Evolutionary conservation across 2,113 vertebrate genomes (phyloP).

Genomic region (Odontesthes bonariensis): DNA sequence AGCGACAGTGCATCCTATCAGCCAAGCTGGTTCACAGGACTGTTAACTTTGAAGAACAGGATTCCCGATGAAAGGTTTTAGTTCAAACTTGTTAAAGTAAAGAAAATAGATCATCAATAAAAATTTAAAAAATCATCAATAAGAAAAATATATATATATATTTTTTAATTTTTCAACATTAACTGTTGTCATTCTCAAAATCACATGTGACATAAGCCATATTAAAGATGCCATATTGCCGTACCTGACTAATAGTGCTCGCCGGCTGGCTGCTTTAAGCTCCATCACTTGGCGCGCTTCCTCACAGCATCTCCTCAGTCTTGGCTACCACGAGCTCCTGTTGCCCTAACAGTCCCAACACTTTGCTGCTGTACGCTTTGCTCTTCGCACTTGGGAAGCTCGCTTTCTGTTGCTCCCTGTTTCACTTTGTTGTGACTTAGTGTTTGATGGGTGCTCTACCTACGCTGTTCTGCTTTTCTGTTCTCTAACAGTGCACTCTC

Average conservation of each 20-base stretch:
- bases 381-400: constrained; percentile 33
- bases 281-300: constrained; percentile 72
- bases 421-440: constrained; percentile 33
- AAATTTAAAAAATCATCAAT: background rate
- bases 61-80: background rate
- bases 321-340: constrained; percentile 40
- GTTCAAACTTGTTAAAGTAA: background rate
- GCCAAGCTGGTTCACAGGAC: background rate
- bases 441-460: constrained; percentile 62
- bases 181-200: background rate
- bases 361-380: constrained; percentile 10
- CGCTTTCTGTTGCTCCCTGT: constrained; percentile 22
- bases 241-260: constrained; percentile 71
- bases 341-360: constrained; percentile 37
- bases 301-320: constrained; percentile 67
- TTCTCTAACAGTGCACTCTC: constrained; percentile 69
- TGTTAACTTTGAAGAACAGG: background rate
- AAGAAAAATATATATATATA: background rate
- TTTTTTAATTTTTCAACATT: background rate
- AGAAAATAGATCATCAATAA: background rate
- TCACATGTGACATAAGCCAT: constrained; percentile 1
- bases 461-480: constrained; percentile 59
- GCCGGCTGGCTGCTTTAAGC: constrained; percentile 55
- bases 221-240: constrained; percentile 53
- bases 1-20: constrained; percentile 27